Evolutionary conservation across 1,140 invertebrate species (phyloP), one percentile per base, ranked within the genome.

Genomic region (Megalopta genalis): DNA sequence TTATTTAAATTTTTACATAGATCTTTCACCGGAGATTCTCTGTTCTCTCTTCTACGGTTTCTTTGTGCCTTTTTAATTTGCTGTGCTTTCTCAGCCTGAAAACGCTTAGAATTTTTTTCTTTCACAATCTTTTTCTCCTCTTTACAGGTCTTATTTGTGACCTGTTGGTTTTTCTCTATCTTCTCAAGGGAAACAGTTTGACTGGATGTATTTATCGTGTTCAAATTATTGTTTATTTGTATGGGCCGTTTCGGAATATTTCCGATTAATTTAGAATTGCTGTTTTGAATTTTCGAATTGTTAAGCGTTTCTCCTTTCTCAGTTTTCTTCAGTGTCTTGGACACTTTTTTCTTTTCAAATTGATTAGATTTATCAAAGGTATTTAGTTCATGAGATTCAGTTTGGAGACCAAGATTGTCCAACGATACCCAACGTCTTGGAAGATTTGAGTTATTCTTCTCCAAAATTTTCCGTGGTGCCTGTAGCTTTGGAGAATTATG

Each of bases 1-100:
- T 94, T 93, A 63, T 89, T 90, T 10, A 92, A 84, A 69, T 88
- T 91, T 92, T 89, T 95, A 93, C 76, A 95, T 80, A 92, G 93
- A 82, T 83, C 93, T 91, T 90, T 92, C 63, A 93, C 83, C 18
- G 90, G 86, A 63, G 90, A 90, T 80, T 92, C 92, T 66, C 84
- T 85, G 78, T 85, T 91, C 52, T 93, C 92, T 57, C 90, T 88
- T 76, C 90, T 93, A 32, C 90, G 86, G 77, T 87, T 90, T 78
- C 91, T 88, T 72, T 90, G 90, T 25, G 89, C 88, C 66, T 92
- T 91, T 21, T 91, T 91, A 59, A 91, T 90, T 57, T 92, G 91
- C 90, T 92, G 84, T 14, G 92, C 73, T 89, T 93, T 90, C 83
- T 94, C 83, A 87, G 84, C 86, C 91, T 93, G 92, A 75, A 87